These are phyloP conservation scores for Augochlora pura DNA, from an alignment of 1,140 invertebrate species.

Conservation along the genomic window DNA sequence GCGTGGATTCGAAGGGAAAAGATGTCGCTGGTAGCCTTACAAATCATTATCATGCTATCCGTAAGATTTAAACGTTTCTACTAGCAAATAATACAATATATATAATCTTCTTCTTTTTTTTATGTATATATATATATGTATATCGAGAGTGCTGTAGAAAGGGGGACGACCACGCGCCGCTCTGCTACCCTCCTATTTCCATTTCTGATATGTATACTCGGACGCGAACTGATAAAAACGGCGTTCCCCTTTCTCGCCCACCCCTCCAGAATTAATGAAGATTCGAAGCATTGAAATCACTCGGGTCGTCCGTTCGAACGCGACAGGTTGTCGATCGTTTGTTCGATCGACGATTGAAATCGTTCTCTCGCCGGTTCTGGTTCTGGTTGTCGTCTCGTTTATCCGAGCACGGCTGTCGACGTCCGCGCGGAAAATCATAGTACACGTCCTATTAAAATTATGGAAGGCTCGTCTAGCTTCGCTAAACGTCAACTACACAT, in stretches of 20 bases:
- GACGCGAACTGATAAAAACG: slow-evolving; percentile 25
- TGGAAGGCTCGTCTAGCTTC: slow-evolving; percentile 77
- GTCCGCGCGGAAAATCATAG: slow-evolving; percentile 58
- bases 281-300: slow-evolving; percentile 13
- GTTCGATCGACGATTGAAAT: not conserved
- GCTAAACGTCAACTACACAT: slow-evolving; percentile 69
- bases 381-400: slow-evolving; percentile 8
- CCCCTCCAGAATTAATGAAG: slow-evolving; percentile 18
- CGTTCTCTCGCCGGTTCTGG: not conserved
- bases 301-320: not conserved
- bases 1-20: slow-evolving; percentile 33
- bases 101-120: slow-evolving; percentile 15
- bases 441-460: slow-evolving; percentile 57
- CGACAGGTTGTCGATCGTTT: not conserved
- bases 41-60: slow-evolving; percentile 31
- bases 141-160: slow-evolving; percentile 30
- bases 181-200: not conserved
- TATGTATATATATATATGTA: slow-evolving; percentile 35
- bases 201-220: slow-evolving; percentile 40
- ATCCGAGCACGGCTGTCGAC: slow-evolving; percentile 28
- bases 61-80: slow-evolving; percentile 29
- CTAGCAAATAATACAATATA: slow-evolving; percentile 42
- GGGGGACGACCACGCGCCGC: not conserved
- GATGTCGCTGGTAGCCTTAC: slow-evolving; percentile 23
- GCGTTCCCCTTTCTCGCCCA: slow-evolving; percentile 21